A percentile compares a stretch with the other conserved stretches of the same genome.
Evolutionary conservation across 2,797 vertebrate species (phyloP).

Genomic region (Amazonetta brasiliensis): DNA sequence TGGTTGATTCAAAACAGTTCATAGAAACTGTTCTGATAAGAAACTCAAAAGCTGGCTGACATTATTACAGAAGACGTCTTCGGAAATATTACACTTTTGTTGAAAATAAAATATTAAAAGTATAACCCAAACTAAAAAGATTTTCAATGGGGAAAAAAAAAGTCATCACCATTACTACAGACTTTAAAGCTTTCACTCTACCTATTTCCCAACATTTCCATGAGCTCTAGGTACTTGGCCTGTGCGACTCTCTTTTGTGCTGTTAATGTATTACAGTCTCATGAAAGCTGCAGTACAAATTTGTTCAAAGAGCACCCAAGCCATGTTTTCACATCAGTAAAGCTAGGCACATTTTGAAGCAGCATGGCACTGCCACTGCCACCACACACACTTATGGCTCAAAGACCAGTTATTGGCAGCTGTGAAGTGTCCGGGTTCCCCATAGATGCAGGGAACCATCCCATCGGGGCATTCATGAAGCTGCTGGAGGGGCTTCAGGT

Average conservation of each 20-base stretch:
- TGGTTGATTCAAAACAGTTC: background rate
- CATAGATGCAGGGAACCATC: background rate
- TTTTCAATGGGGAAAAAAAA: slow-evolving; percentile 8
- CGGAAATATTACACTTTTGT: background rate
- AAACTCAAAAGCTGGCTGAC: background rate
- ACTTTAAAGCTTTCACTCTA: background rate
- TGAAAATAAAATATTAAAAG: background rate
- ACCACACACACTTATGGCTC: background rate
- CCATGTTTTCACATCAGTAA: background rate
- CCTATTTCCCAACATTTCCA: background rate
- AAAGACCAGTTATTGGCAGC: background rate
- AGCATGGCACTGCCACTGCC: fast-evolving
- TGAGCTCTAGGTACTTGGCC: background rate
- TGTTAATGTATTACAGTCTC: background rate
- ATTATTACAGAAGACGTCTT: background rate
- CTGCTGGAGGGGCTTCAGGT: background rate
- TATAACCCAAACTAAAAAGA: background rate
- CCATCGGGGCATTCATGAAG: background rate
- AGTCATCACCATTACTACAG: background rate
- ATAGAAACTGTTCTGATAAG: background rate
- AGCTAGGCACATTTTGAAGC: background rate
- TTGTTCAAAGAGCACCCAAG: background rate
- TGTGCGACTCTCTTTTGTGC: background rate
- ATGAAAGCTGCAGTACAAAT: background rate
- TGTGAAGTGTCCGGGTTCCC: background rate